Conservation (phyloP, 1,140 invertebrate species). For the Trachymyrmex cornetzi region DNA sequence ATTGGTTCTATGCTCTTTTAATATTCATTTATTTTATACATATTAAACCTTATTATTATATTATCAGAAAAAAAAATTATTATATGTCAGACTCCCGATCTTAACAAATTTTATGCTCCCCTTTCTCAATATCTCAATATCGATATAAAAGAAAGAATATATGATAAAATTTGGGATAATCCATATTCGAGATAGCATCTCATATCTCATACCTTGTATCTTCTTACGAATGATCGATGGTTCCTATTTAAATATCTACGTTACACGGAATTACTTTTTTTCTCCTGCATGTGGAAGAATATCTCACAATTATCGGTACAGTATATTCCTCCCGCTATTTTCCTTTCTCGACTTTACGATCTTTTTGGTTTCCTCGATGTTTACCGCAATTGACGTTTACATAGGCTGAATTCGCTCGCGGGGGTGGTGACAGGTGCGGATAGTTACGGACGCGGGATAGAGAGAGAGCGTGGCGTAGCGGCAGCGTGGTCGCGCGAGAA, state of each 20-base stretch:
- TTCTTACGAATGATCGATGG: background rate
- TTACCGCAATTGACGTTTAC: slow-evolving; percentile 3
- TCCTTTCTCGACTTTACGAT: background rate
- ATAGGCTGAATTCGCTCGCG: background rate
- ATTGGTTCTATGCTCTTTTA: too few relatives aligned
- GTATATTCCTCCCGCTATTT: background rate
- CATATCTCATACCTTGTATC: background rate
- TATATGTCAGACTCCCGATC: too few relatives aligned
- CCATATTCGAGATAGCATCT: slow-evolving; percentile 26
- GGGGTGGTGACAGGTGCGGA: background rate
- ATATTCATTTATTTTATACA: too few relatives aligned
- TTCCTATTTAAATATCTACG: background rate
- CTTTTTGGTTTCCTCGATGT: background rate
- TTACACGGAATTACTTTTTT: background rate
- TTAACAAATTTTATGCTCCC: background rate
- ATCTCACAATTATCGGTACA: background rate
- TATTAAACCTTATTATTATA: too few relatives aligned
- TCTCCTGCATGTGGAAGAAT: too few relatives aligned
- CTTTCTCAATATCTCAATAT: background rate
- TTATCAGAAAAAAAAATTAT: too few relatives aligned
- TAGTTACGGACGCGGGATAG: too few relatives aligned
- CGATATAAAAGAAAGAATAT: background rate
- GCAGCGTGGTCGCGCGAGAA: slow-evolving; percentile 55
- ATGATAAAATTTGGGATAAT: background rate
- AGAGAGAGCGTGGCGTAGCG: background rate